Evolutionary conservation across 2,113 vertebrate species (phyloP), one percentile per base, ranked within the genome.

Genomic region (Pomatostomus ruficeps): DNA sequence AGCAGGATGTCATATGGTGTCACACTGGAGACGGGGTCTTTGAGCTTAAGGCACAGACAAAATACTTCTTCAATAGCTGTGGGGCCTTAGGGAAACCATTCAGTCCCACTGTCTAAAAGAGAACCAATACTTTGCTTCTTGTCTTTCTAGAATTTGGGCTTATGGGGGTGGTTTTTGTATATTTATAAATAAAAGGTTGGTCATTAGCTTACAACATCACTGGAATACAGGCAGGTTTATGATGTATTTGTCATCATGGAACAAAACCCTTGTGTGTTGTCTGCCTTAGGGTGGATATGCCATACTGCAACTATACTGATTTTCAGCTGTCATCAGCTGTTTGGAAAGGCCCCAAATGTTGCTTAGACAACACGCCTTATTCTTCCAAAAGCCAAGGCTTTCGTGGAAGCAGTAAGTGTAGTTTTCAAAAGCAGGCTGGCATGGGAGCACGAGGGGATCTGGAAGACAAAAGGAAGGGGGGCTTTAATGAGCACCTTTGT

Each of bases 91-190:
- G 46, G 13, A 33, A 46, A 38, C 18, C 29, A 5, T 62, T 72
- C 16, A 4, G 42, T 52, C n/a, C 15, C 4, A 1, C 15, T 29
- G 9, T 42, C 36, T 89, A 15, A 42, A 63, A 82, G 20, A 70
- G 22, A 17, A 29, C 19, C 6, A 38, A 6, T 40, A 6, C 14
- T 71, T 59, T 24, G 4, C 8, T 58, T 14, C 40, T 59, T 45
- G 20, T 65, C 16, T 33, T 59, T 55, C 61, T 72, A 29, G 31
- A 29, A 33, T 22, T 25, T 67, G 65, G 31, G 22, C 46, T 6
- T 11, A 7, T 0, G 6, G 6, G 7, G 9, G 1, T 1, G 3
- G 20, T n/a, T n/a, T n/a, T n/a, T 36, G 5, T 46, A 2, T 38
- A 36, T 80, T 63, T 65, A 11, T 29, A n/a, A 78, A 51, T 26